Evolutionary conservation across 1,140 invertebrate genomes (phyloP).

Genomic region (Telenomus remus): DNA sequence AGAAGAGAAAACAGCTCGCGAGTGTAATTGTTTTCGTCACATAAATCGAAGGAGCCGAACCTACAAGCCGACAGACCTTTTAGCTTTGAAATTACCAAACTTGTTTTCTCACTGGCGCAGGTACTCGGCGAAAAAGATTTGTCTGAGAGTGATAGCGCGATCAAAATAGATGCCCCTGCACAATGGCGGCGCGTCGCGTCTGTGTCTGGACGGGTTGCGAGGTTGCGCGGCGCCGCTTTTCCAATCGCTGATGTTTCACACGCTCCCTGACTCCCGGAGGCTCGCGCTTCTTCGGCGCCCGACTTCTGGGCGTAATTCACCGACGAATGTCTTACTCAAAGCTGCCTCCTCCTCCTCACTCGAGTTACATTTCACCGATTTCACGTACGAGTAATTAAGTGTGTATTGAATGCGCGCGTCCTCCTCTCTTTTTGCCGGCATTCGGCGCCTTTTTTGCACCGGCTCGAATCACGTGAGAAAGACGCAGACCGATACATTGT

Average conservation of each 20-base stretch:
- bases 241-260: conserved; percentile 53
- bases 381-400: conserved; percentile 42
- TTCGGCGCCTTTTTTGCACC: conserved; percentile 18
- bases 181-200: conserved; percentile 29
- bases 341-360: too few relatives aligned
- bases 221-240: conserved; percentile 37
- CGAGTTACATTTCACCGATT: conserved; percentile 41
- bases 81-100: conserved; percentile 37
- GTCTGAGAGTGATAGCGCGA: conserved; percentile 45
- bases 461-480: conserved; percentile 26
- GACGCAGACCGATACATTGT: conserved; percentile 34
- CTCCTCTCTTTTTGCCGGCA: conserved; percentile 21
- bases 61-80: conserved; percentile 40
- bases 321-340: conserved; percentile 50
- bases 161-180: conserved; percentile 43
- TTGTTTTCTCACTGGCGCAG: conserved; percentile 41
- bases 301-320: conserved; percentile 44
- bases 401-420: conserved; percentile 23
- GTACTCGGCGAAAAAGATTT: conserved; percentile 43
- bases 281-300: conserved; percentile 51
- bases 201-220: conserved; percentile 51
- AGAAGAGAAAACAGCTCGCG: conserved; percentile 5
- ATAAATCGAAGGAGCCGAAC: conserved; percentile 15
- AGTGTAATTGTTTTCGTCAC: conserved; percentile 27
- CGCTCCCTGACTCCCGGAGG: conserved; percentile 45